Base-by-base conservation (phyloP, 2,888 invertebrate genomes). In the Eupithecia dodoneata region DNA sequence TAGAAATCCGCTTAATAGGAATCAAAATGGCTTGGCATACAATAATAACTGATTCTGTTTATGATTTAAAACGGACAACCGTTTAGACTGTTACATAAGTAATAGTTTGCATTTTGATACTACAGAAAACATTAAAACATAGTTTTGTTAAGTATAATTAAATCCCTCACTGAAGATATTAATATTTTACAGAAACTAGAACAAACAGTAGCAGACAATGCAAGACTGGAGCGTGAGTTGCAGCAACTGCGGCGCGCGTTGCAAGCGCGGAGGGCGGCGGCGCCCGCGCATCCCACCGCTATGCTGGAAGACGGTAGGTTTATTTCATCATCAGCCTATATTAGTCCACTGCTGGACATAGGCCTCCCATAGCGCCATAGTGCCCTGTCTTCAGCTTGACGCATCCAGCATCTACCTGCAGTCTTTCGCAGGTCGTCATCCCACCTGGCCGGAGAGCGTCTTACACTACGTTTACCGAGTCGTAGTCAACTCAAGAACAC, bases 161-260 rank as follows among this genome's bases (percentile, higher is more conserved):
- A 7, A 5, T 69, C 2, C n/a, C 4, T 44, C 18, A 45, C 13
- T 45, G 4, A 69, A 69, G 9, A 69, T 45, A 44, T 67, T 7
- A 45, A 69, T 45, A 10, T 0, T 69, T 69, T 42, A 18, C 75
- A 98, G 97, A 98, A 98, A 96, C 93, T 99, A 83, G 98, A 99
- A 92, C 98, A 98, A 91, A 98, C 98, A 0, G 98, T 98, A 30
- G 98, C 98, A 2, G 98, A 98, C 84, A 98, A 98, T 89, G 98
- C 98, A 9, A 96, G 98, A 2, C 91, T 99, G 79, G 99, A 99
- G 91, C 97, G 98, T 80, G 98, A 99, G 88, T 93, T 99, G 82
- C 96, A 98, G 73, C 96, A 98, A 44, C 91, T 99, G 76, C 96
- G 98, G 10, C 98, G 98, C 84, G 98, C 98, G 88, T 91, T 98